Conservation (phyloP, 53 echinoderm and acorn worm species). For the Zoroaster sp. region DNA sequence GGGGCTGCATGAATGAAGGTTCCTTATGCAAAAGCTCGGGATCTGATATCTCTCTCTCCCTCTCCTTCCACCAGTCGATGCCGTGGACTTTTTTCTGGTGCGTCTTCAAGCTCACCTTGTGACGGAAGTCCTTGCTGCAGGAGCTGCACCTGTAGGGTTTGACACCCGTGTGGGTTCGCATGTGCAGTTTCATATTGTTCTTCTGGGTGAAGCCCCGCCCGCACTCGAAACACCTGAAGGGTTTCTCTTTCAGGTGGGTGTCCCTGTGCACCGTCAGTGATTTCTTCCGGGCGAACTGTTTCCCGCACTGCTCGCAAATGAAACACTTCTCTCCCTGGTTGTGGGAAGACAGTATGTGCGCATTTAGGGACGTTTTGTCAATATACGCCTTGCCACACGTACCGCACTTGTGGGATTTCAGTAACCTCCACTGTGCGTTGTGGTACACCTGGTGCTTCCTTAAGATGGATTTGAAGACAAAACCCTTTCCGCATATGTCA, state of each 20-base stretch:
- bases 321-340: slow-evolving; percentile 41
- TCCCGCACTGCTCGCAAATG: slow-evolving; percentile 69
- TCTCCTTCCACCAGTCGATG: slow-evolving; percentile 52
- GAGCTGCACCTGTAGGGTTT: slow-evolving; percentile 70
- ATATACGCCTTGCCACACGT: slow-evolving; percentile 40
- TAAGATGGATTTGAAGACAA: neutral
- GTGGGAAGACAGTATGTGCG: slow-evolving; percentile 45
- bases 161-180: slow-evolving; percentile 72
- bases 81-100: slow-evolving; percentile 75
- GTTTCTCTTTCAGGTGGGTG: slow-evolving; percentile 70
- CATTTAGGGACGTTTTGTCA: slow-evolving; percentile 32
- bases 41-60: neutral
- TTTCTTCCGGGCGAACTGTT: slow-evolving; percentile 26
- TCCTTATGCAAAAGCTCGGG: neutral
- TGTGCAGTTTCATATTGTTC: slow-evolving; percentile 68
- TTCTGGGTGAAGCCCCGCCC: slow-evolving; percentile 74
- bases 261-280: slow-evolving; percentile 55
- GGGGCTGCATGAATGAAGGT: too few relatives aligned
- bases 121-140: slow-evolving; percentile 66
- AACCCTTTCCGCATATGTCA: neutral
- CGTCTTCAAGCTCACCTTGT: slow-evolving; percentile 72
- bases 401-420: slow-evolving; percentile 32
- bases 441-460: neutral
- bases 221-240: slow-evolving; percentile 70
- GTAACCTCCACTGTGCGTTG: neutral